These are phyloP conservation scores for Canis aureus DNA, from an alignment of 2,113 vertebrate species.

Conservation along the genomic window DNA sequence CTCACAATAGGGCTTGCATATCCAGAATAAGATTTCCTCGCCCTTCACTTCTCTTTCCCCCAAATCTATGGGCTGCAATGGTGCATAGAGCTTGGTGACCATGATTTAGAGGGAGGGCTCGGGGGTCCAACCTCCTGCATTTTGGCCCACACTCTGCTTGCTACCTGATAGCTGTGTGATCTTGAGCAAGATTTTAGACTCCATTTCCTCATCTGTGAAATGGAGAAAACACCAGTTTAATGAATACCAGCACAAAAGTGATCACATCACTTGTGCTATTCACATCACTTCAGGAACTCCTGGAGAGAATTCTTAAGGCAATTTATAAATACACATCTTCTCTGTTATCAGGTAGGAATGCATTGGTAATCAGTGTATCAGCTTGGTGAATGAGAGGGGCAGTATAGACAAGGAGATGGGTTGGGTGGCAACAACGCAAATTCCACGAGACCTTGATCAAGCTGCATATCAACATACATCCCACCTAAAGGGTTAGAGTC, in stretches of 20 bases:
- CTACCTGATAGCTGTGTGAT: accelerated
- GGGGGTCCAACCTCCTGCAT: no score
- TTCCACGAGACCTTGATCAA: accelerated
- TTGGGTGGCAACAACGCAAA: background rate
- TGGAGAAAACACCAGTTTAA: background rate
- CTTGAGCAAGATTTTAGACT: background rate
- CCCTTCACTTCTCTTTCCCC: background rate
- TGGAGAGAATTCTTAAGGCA: background rate
- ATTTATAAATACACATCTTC: background rate
- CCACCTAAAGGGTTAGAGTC: background rate
- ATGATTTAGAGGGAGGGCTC: background rate
- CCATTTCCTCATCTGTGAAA: background rate
- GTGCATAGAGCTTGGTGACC: background rate
- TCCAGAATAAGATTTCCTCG: background rate
- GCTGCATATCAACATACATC: accelerated
- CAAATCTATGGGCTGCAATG: background rate
- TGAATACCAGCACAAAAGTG: background rate
- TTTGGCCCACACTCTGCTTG: background rate
- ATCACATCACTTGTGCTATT: no score
- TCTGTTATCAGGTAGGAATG: background rate
- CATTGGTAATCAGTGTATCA: accelerated
- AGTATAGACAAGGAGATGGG: no score
- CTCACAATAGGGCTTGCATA: background rate
- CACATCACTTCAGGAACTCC: background rate
- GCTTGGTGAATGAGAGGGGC: background rate